phyloP scores from a whole-genome alignment of 2,113 vertebrate genomes.

The Stegostoma tigrinum region DNA sequence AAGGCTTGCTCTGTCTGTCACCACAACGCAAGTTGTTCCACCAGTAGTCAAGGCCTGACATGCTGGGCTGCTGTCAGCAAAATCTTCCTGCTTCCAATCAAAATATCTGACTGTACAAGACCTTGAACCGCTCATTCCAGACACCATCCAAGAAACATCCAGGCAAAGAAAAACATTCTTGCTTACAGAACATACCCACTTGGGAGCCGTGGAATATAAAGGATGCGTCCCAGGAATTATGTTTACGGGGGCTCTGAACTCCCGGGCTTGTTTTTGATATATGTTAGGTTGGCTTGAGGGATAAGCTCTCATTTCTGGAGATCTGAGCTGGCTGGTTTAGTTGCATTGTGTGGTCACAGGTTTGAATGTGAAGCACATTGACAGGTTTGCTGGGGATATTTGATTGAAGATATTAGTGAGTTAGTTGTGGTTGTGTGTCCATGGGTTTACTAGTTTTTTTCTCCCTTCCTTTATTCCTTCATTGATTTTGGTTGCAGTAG shows the following conservation, averaged over 20 bases:
- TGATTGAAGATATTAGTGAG: not conserved
- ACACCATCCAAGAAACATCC: not conserved
- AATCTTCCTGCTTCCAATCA: constrained; percentile 12
- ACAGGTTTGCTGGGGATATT: not conserved
- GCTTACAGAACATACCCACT: not conserved
- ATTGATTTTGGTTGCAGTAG: too few species aligned
- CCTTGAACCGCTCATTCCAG: constrained; percentile 21
- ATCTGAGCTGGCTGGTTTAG: not conserved
- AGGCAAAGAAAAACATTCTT: not conserved
- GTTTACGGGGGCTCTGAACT: not conserved
- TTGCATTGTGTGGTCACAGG: not conserved
- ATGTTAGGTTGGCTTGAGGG: not conserved
- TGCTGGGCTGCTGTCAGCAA: not conserved
- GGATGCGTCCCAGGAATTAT: not conserved
- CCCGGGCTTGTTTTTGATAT: not conserved
- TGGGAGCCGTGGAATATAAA: not conserved
- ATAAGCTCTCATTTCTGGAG: not conserved
- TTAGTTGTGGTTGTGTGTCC: not conserved
- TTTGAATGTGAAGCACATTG: not conserved
- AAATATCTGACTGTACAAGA: not conserved
- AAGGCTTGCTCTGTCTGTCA: not conserved
- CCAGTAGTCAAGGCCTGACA: too few species aligned
- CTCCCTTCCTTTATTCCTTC: too few species aligned
- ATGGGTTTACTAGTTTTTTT: too few species aligned
- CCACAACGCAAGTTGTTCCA: not conserved